Conservation (phyloP, 2,888 invertebrate species). For the Parnassius smintheus region DNA sequence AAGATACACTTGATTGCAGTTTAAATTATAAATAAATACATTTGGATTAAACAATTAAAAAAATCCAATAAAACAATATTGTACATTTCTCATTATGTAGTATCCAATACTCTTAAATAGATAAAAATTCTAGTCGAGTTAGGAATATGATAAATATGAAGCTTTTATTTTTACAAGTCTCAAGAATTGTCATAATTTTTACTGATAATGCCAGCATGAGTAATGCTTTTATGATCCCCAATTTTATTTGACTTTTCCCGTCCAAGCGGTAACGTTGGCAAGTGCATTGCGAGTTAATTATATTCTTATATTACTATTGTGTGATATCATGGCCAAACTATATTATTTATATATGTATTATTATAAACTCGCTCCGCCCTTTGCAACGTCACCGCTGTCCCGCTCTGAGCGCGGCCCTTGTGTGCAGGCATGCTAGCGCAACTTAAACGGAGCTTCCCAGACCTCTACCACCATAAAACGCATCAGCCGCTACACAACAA, state of each 20-base stretch:
- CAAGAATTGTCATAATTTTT: constrained; percentile 45
- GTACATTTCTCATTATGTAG: too few relatives aligned
- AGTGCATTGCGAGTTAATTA: constrained; percentile 46
- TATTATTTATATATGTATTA: constrained; percentile 10
- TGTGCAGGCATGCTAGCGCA: constrained; percentile 93
- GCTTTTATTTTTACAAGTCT: constrained; percentile 24
- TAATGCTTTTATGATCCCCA: constrained; percentile 55
- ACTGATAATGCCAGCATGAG: constrained; percentile 57
- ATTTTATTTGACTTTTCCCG: constrained; percentile 55
- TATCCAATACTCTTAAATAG: too few relatives aligned
- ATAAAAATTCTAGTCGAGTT: not conserved
- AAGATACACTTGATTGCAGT: too few relatives aligned
- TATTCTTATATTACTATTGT: not conserved
- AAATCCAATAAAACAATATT: too few relatives aligned
- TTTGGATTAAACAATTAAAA: too few relatives aligned
- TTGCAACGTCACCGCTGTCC: constrained; percentile 41
- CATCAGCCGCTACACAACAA: constrained; percentile 89
- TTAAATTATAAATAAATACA: too few relatives aligned
- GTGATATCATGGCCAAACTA: not conserved
- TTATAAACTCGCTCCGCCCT: constrained; percentile 30
- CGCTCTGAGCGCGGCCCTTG: constrained; percentile 81
- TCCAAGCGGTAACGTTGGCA: constrained; percentile 54
- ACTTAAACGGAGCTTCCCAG: constrained; percentile 93
- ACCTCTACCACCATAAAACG: constrained; percentile 89
- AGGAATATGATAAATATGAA: constrained; percentile 3